Conservation (phyloP, 2,797 vertebrate species). For the Pseudotriccus pelzelni region DNA sequence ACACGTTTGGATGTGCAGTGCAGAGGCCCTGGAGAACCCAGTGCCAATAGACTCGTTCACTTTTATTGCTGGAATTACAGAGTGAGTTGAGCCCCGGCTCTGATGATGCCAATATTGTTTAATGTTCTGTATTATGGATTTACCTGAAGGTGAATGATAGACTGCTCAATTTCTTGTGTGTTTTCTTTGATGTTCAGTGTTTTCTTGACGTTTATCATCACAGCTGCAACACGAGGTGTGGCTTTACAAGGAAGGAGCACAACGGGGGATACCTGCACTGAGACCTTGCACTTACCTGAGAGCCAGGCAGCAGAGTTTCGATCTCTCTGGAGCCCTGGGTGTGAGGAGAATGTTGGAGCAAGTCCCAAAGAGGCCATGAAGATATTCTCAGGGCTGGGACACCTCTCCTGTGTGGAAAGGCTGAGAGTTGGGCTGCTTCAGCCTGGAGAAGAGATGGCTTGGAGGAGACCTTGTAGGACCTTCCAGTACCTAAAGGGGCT, state of each 20-base stretch:
- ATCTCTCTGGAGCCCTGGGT: not conserved
- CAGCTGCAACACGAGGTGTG: not conserved
- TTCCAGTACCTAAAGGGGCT: not conserved
- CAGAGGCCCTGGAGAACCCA: not conserved
- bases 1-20: not conserved
- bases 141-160: not conserved
- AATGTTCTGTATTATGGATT: constrained; percentile 35
- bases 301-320: not conserved
- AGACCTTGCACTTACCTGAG: not conserved
- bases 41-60: not conserved
- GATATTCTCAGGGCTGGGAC: not conserved
- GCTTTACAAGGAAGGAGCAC: not conserved
- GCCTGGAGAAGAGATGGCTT: not conserved
- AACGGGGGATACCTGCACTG: fast-evolving
- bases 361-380: not conserved
- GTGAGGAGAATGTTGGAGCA: not conserved
- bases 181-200: not conserved
- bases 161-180: not conserved
- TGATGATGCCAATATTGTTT: constrained; percentile 5
- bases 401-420: not conserved
- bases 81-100: not conserved
- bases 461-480: not conserved
- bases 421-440: not conserved
- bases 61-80: not conserved
- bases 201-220: not conserved